Evolutionary conservation across 2,888 invertebrate genomes (phyloP).

Genomic region (Ligdia adustata): DNA sequence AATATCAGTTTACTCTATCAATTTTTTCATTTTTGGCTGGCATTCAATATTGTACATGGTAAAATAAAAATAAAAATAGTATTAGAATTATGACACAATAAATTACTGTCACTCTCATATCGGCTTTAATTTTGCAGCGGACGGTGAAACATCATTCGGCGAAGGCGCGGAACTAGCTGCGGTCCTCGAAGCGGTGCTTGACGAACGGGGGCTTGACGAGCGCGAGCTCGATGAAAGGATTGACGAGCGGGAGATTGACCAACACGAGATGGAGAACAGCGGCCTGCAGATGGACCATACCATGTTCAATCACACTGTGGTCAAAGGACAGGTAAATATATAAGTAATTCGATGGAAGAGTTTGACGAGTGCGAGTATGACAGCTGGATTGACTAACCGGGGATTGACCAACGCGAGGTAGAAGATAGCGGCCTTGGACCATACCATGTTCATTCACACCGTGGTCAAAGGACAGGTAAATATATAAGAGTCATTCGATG

Average conservation of each 20-base stretch:
- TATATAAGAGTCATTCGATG: no score
- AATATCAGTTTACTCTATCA: no score
- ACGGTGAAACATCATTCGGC: conserved; percentile 85
- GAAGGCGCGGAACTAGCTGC: conserved; percentile 95
- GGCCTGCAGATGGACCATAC: conserved; percentile 28
- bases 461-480: conserved; percentile 25
- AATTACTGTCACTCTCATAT: no score
- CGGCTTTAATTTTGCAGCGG: no score
- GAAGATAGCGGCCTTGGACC: conserved; percentile 25
- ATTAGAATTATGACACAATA: no score
- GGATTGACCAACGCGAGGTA: no score
- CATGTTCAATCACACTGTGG: conserved; percentile 25
- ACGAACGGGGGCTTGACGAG: conserved; percentile 79
- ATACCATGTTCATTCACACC: conserved; percentile 26
- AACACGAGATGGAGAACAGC: conserved; percentile 16
- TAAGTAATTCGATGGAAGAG: no score
- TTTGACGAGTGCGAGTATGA: no score
- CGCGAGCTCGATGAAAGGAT: conserved; percentile 63
- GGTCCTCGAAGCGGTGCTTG: conserved; percentile 88
- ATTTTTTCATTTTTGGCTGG: no score
- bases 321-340: conserved; percentile 23
- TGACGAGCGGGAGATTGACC: conserved; percentile 42
- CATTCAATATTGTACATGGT: no score
- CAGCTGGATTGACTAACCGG: no score
- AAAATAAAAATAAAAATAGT: no score